Base-by-base conservation (phyloP, 2,797 vertebrate species). In the Apodemus agrarius region DNA sequence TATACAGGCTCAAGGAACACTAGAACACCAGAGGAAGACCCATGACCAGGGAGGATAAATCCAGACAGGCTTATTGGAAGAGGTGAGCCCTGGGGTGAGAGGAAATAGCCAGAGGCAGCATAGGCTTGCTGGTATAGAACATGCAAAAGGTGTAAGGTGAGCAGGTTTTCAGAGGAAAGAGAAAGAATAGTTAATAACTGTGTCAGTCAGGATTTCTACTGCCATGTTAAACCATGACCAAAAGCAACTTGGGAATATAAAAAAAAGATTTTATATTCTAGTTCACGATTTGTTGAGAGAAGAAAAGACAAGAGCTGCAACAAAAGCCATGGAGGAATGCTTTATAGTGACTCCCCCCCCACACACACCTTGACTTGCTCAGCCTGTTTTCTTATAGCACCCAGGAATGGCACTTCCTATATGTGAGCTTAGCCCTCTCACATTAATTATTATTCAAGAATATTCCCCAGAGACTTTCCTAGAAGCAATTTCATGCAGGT, bases 101-200 rank as follows among this genome's bases (percentile, higher is more conserved):
- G 59, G 19, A 74, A n/a, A 29, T 52, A 76, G 43, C n/a, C 29
- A 29, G 40, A 21, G 29, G 29, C 80, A 34, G 11, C 8, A 3
- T 12, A 24, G 5, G 43, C 24, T 43, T 52, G 12, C 29, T 29
- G 13, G 19, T 8, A 37, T 5, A 74, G 31, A 46, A 24, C 21
- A 37, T 43, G 22, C 54, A 31, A n/a, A 91, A 65, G 37, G 22
- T 72, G 43, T 80, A 29, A 11, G 19, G 2, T 78, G n/a, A 92
- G 49, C 37, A 26, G 4, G 69, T 59, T 83, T 87, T 95, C 49
- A 79, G 57, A 87, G 90, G n/a, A 84, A 94, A 17, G 49, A 89
- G n/a, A 84, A 88, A 85, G 43, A 85, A 13, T 67, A 67, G 40
- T n/a, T 34, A 63, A 49, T 85, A 49, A 34, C 31, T 49, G 29